phyloP scores from a whole-genome alignment of 2,888 invertebrate genomes.

The Chymomyza fuscimana region DNA sequence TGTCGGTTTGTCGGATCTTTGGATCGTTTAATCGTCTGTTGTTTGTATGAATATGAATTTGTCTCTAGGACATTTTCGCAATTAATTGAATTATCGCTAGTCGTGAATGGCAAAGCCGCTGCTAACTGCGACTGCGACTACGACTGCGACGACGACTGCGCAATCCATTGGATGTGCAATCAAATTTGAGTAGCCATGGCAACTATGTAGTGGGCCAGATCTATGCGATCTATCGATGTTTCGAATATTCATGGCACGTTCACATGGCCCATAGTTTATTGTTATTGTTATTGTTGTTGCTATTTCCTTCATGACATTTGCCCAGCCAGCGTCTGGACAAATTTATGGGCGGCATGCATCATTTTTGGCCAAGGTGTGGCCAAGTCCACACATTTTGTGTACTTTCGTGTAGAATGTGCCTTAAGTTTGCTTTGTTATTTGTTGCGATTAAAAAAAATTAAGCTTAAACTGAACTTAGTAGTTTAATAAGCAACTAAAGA shows the following conservation, averaged over 20 bases:
- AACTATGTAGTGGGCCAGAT: neutral
- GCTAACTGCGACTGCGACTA: conserved; percentile 6
- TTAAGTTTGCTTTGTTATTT: neutral
- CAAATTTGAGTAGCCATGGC: conserved; percentile 47
- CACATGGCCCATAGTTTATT: neutral
- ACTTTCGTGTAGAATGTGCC: neutral
- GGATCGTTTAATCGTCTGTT: neutral
- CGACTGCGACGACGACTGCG: conserved; percentile 2
- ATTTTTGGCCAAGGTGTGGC: neutral
- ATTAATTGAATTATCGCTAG: conserved; percentile 74
- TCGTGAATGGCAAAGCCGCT: conserved; percentile 62
- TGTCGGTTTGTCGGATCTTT: conserved; percentile 36
- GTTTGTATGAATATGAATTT: conserved; percentile 63
- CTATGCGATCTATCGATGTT: neutral
- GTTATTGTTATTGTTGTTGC: neutral
- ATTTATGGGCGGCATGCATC: neutral
- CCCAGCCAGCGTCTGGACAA: neutral
- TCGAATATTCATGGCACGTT: neutral
- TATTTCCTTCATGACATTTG: neutral
- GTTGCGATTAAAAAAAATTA: neutral
- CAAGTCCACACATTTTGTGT: neutral
- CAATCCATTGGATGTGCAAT: conserved; percentile 50
- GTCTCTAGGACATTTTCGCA: conserved; percentile 74
- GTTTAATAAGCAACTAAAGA: no score
- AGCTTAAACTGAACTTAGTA: neutral